These are phyloP conservation scores for Proteles cristata DNA, from an alignment of 2,113 vertebrate genomes.

Conservation along the genomic window DNA sequence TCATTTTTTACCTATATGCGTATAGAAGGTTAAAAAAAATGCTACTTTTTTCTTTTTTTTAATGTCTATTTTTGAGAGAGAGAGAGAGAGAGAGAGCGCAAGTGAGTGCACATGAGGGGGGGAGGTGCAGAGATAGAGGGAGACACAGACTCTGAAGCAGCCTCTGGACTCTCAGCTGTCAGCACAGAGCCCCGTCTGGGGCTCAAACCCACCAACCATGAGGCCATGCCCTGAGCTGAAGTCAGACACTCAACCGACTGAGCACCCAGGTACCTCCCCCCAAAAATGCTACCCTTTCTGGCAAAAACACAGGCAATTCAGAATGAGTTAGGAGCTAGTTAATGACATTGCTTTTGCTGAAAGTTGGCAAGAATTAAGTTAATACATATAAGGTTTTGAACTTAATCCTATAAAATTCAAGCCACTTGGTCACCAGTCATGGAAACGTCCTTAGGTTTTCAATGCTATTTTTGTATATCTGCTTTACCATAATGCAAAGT, in stretches of 20 bases:
- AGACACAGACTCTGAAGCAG: too few relatives aligned
- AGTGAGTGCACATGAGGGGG: too few relatives aligned
- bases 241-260: too few relatives aligned
- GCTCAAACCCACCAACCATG: too few relatives aligned
- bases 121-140: too few relatives aligned
- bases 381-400: not conserved
- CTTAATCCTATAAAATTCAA: not conserved
- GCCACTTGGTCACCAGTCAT: not conserved
- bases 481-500: not conserved
- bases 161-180: too few relatives aligned
- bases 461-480: slow-evolving; percentile 14
- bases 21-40: not conserved
- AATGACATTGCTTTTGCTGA: slow-evolving; percentile 9
- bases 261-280: too few relatives aligned
- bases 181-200: too few relatives aligned
- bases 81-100: too few relatives aligned
- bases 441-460: not conserved
- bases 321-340: not conserved
- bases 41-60: too few relatives aligned
- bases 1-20: not conserved
- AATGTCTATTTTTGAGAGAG: too few relatives aligned
- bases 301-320: not conserved
- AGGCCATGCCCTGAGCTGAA: too few relatives aligned
- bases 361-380: not conserved
- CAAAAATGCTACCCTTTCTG: not conserved